Base-by-base conservation (phyloP, 2,888 invertebrate species). In the Heteropelma amictum region DNA sequence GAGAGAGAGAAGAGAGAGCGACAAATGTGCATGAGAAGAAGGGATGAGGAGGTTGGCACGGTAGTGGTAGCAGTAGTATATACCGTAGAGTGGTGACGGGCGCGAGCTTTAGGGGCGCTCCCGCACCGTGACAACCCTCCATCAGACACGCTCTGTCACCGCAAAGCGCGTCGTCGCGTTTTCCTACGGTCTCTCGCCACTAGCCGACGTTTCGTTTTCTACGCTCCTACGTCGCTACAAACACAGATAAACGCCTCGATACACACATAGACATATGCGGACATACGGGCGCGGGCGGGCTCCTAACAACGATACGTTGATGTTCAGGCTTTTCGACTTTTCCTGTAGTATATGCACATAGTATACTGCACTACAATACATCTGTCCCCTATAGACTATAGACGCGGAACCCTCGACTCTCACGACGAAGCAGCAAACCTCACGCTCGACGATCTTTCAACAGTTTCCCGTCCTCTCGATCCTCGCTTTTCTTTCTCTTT, bases 61-160 rank as follows among this genome's bases (percentile, higher is more conserved):
- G 51, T 33, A 49, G 8, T 23, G 64, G 49, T 51, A 58, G 23
- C 51, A 54, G 49, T 72, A n/a, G 45, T 72, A 69, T 58, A 61
- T 65, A 63, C 21, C 70, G 70, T 58, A 49, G 54, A 54, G 38
- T n/a, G n/a, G n/a, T n/a, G n/a, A n/a, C n/a, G 58, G 73, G 72
- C 54, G 33, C 65, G 28, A 71, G 71, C 51, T 54, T 60, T 53
- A 40, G 85, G 86, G 84, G 85, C 86, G 86, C 82, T 85, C 81
- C 85, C 83, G 79, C 79, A 85, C 83, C 86, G 85, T 87, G 87
- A 86, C 87, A 85, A 86, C 86, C 87, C 87, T 88, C 86, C 86
- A 88, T 88, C 86, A 84, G 87, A 87, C 86, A 87, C 86, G 88
- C 87, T 87, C 87, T 85, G 87, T 87, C 88, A 87, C 87, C 87